phyloP scores from a whole-genome alignment of 2,888 invertebrate species.

The Acrobasis suavella region DNA sequence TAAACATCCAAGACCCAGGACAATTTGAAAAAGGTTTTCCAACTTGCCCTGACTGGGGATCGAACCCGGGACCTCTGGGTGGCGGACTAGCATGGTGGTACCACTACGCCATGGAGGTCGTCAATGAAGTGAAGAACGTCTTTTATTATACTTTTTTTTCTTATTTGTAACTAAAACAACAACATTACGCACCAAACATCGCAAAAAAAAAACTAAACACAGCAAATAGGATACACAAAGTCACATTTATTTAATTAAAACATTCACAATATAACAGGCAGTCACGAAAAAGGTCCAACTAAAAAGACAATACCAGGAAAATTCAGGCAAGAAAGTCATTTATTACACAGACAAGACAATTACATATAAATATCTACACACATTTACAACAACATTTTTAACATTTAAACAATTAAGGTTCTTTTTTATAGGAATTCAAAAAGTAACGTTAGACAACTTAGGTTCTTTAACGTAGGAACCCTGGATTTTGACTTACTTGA shows the following conservation, averaged over 20 bases:
- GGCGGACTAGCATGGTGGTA: too few relatives aligned
- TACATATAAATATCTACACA: neutral
- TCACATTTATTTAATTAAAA: neutral
- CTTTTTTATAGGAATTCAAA: neutral
- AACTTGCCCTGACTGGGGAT: too few relatives aligned
- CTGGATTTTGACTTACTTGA: constrained; percentile 4
- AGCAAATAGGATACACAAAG: neutral
- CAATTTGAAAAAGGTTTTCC: too few relatives aligned
- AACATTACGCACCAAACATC: too few relatives aligned
- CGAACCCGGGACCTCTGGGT: too few relatives aligned
- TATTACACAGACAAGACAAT: neutral
- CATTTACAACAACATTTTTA: too few relatives aligned
- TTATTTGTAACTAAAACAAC: too few relatives aligned
- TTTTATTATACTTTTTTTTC: too few relatives aligned
- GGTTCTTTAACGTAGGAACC: constrained; percentile 3
- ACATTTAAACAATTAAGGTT: neutral
- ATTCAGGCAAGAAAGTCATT: neutral
- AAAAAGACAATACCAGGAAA: neutral
- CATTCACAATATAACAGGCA: neutral
- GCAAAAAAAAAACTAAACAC: neutral
- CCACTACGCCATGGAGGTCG: too few relatives aligned
- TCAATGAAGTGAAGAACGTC: too few relatives aligned
- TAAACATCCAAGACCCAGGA: too few relatives aligned
- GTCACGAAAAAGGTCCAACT: neutral
- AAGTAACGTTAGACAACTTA: constrained; percentile 2